These are phyloP conservation scores for Caradrina kadenii DNA, from an alignment of 2,888 invertebrate genomes.

Conservation along the genomic window DNA sequence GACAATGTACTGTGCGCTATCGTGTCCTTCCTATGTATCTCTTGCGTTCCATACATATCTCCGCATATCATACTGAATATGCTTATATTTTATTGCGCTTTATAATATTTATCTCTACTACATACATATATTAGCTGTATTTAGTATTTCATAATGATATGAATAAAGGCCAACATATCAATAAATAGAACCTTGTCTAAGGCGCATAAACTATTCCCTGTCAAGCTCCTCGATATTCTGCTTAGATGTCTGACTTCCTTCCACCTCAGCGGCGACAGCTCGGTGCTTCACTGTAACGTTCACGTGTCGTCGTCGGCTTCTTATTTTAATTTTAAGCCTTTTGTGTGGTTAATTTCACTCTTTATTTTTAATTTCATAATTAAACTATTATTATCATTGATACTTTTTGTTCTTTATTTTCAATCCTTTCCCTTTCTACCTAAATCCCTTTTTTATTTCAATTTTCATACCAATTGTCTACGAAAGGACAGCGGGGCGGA, in stretches of 20 bases:
- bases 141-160: constrained; percentile 76
- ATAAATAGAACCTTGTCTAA: constrained; percentile 81
- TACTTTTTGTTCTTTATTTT: constrained; percentile 87
- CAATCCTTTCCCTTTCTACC: constrained; percentile 77
- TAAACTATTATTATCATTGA: constrained; percentile 90
- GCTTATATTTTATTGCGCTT: constrained; percentile 83
- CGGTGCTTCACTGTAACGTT: constrained; percentile 74
- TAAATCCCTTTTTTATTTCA: constrained; percentile 72
- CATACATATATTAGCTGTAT: constrained; percentile 79
- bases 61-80: constrained; percentile 82
- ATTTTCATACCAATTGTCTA: constrained; percentile 81
- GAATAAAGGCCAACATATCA: constrained; percentile 87
- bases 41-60: constrained; percentile 81
- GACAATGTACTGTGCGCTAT: constrained; percentile 55
- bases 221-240: constrained; percentile 66
- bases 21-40: constrained; percentile 52
- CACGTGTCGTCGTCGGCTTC: constrained; percentile 80
- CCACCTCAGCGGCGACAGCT: constrained; percentile 64
- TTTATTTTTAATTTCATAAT: constrained; percentile 89
- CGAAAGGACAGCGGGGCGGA: constrained; percentile 68
- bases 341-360: constrained; percentile 90
- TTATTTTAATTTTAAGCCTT: constrained; percentile 88
- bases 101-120: constrained; percentile 77
- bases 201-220: constrained; percentile 76
- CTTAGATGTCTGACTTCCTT: constrained; percentile 64